Base-by-base conservation (phyloP, 2,113 vertebrate species). In the Donacobius atricapilla region DNA sequence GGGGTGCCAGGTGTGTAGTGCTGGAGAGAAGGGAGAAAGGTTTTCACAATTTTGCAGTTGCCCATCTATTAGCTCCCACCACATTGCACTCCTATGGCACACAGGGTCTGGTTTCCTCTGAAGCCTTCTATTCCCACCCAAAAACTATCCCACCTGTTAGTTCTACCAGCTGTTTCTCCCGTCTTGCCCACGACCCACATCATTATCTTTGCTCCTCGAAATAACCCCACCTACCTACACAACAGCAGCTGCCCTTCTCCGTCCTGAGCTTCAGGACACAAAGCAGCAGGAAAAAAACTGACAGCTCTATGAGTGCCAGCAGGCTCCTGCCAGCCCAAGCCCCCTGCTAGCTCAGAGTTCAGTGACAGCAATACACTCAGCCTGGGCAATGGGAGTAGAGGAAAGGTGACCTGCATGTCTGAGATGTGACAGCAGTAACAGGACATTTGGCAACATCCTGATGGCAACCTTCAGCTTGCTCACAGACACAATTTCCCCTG, bases 331-430 rank as follows among this genome's bases (percentile, higher is more conserved):
- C 54, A 76, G 66, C 30, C 65, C 66, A 23, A 83, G 51, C 48
- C 44, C 27, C 35, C 54, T 66, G 33, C 57, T 22, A 63, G 30
- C 44, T 44, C 31, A 13, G 73, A 73, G 51, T 17, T 75, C 78
- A 88, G 48, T 31, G 71, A 71, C 66, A n/a, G n/a, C 33, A 61
- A 2, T 2, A 37, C 8, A 6, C n/a, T 33, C 75, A 70, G 5
- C 15, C 54, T 13, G 16, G 33, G 28, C 2, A 15, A 54, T 0
- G 0, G 48, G 24, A 84, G 48, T 1, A 30, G n/a, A 19, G 33
- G 58, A 65, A 68, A 65, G 45, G n/a, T 63, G 42, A 88, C 66
- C 61, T 25, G 40, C 11, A 6, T 2, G 23, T 66, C 81, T 66
- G 33, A 24, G 23, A 44, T 11, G 33, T 9, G 39, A 77, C 0